These are phyloP conservation scores for Eleutherodactylus coqui DNA, from an alignment of 2,797 vertebrate species.

Conservation along the genomic window DNA sequence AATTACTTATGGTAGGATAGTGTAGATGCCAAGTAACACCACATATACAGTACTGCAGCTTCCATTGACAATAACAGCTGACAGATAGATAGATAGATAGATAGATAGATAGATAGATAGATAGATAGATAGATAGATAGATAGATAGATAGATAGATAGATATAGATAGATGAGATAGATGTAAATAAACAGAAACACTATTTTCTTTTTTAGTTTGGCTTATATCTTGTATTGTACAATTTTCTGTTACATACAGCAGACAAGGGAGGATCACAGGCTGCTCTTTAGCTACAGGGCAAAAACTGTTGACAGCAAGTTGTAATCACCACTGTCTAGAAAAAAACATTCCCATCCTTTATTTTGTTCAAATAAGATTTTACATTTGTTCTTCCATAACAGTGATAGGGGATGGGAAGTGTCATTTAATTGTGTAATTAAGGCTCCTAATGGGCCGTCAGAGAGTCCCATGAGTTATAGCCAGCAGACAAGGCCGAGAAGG, in stretches of 20 bases:
- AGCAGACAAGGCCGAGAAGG: conserved; percentile 58
- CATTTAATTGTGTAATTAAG: conserved; percentile 73
- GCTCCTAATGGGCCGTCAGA: conserved; percentile 69
- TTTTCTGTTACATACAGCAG: conserved; percentile 78
- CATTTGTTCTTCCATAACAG: conserved; percentile 68
- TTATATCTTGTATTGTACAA: conserved; percentile 66
- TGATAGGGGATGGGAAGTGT: conserved; percentile 71
- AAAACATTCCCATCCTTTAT: conserved; percentile 73
- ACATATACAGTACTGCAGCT: no score
- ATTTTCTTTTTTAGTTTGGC: no score
- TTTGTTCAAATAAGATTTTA: conserved; percentile 74
- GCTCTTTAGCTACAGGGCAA: conserved; percentile 72
- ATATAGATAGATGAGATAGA: no score
- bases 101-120: not conserved
- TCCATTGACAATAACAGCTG: no score
- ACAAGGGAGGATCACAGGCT: conserved; percentile 77
- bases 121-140: no score
- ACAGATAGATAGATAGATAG: conserved; percentile 2
- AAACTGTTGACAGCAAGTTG: conserved; percentile 74
- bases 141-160: no score
- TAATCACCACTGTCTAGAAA: conserved; percentile 76
- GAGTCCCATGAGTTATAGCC: conserved; percentile 58
- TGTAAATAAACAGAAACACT: no score
- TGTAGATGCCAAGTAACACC: no score
- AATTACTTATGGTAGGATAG: no score